Percentiles rank a stretch among this genome's conserved stretches.
Conservation (phyloP, 2,797 vertebrate genomes). For the Gallinago stenura region DNA sequence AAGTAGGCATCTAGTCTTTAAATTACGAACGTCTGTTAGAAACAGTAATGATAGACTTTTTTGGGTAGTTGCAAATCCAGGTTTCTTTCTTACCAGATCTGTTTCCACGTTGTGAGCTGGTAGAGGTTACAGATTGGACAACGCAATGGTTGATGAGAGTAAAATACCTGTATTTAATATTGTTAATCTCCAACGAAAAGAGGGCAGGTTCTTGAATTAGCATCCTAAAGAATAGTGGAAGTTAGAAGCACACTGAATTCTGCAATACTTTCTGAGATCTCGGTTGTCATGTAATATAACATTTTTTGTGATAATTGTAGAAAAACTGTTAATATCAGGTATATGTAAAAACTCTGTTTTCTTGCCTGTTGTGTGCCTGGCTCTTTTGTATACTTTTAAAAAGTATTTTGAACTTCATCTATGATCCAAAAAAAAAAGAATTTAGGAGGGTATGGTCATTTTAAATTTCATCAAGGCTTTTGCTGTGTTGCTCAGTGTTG, state of each 20-base stretch:
- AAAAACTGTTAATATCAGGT: neutral
- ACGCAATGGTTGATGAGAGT: neutral
- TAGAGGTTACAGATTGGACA: neutral
- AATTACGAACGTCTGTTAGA: neutral
- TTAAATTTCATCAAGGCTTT: neutral
- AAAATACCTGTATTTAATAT: neutral
- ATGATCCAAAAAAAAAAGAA: neutral
- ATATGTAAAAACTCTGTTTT: neutral
- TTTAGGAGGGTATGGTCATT: accelerated
- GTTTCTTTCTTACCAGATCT: neutral
- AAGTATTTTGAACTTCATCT: neutral
- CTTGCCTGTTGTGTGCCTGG: neutral
- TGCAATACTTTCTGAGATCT: neutral
- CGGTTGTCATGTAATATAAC: neutral
- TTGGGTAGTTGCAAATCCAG: neutral
- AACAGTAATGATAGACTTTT: neutral
- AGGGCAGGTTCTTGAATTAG: neutral
- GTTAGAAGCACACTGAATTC: neutral
- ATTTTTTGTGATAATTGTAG: neutral
- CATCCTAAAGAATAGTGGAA: neutral
- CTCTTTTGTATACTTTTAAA: neutral
- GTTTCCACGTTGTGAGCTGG: neutral
- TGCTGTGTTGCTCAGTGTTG: neutral
- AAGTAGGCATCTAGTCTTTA: neutral
- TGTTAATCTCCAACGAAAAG: neutral